phyloP scores from a whole-genome alignment of 2,888 invertebrate species.

The Caenorhabditis panamensis region DNA sequence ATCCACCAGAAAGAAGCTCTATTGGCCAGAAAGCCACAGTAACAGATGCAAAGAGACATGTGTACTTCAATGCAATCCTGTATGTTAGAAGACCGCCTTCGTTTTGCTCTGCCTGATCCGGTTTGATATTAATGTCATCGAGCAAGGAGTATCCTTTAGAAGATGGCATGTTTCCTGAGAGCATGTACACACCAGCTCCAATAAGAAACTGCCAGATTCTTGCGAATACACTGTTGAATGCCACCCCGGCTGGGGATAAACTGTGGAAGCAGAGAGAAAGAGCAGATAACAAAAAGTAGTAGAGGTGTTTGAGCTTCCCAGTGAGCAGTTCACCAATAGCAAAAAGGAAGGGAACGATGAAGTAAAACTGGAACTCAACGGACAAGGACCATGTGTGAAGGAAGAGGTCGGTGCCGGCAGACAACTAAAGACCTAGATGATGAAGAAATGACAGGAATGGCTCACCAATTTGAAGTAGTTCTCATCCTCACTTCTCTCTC shows the following conservation, averaged over 20 bases:
- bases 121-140: too few relatives aligned
- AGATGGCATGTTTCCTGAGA: too few relatives aligned
- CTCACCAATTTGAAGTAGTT: slow-evolving; percentile 34
- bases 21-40: neutral
- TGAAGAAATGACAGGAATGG: too few relatives aligned
- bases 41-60: neutral
- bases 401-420: slow-evolving; percentile 57
- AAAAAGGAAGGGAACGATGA: slow-evolving; percentile 61
- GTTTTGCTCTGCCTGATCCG: too few relatives aligned
- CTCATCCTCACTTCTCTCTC: slow-evolving; percentile 6
- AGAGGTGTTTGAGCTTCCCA: slow-evolving; percentile 5
- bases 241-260: neutral
- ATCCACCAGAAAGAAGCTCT: neutral
- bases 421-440: too few relatives aligned
- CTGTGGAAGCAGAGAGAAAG: neutral
- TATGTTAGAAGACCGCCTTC: too few relatives aligned
- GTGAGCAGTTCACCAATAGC: slow-evolving; percentile 25
- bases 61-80: neutral
- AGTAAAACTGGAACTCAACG: slow-evolving; percentile 69
- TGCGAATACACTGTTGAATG: slow-evolving; percentile 55
- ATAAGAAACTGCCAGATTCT: slow-evolving; percentile 64
- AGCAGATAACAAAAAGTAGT: slow-evolving; percentile 27
- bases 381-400: slow-evolving; percentile 70
- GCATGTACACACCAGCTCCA: too few relatives aligned
- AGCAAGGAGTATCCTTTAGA: too few relatives aligned